These are phyloP conservation scores for Sorex fumeus DNA, from an alignment of 2,113 vertebrate genomes.

Conservation along the genomic window DNA sequence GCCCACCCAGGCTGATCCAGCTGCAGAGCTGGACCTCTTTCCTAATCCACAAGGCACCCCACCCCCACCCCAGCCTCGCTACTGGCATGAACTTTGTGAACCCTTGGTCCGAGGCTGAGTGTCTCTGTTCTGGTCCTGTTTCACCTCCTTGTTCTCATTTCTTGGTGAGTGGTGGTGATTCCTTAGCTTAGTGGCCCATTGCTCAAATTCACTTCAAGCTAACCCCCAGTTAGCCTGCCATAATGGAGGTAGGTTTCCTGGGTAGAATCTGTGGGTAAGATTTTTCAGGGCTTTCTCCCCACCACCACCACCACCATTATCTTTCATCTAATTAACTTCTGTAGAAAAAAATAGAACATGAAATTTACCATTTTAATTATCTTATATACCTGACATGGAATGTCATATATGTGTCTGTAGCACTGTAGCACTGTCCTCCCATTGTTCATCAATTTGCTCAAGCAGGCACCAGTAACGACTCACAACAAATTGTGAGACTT, in stretches of 20 bases:
- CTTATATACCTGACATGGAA: neutral
- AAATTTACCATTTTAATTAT: neutral
- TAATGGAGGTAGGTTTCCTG: neutral
- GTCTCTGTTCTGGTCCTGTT: neutral
- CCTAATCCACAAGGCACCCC: neutral
- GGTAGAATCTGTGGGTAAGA: neutral
- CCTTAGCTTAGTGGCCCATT: neutral
- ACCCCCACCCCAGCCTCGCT: neutral
- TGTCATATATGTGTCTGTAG: neutral
- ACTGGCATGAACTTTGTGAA: neutral
- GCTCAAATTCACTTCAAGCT: neutral
- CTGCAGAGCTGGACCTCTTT: conserved; percentile 5
- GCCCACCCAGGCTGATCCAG: neutral
- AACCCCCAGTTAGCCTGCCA: neutral
- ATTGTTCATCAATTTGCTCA: no score
- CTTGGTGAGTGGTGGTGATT: no score
- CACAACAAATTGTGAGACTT: no score
- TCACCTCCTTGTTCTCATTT: neutral
- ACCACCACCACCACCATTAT: neutral
- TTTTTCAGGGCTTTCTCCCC: neutral
- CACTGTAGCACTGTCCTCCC: no score
- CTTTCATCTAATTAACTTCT: neutral
- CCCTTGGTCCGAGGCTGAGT: neutral
- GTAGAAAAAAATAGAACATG: neutral
- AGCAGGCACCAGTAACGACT: no score